Evolutionary conservation across 2,888 invertebrate species (phyloP), one percentile per base, ranked within the genome.

Genomic region (Galerucella nymphaeae): DNA sequence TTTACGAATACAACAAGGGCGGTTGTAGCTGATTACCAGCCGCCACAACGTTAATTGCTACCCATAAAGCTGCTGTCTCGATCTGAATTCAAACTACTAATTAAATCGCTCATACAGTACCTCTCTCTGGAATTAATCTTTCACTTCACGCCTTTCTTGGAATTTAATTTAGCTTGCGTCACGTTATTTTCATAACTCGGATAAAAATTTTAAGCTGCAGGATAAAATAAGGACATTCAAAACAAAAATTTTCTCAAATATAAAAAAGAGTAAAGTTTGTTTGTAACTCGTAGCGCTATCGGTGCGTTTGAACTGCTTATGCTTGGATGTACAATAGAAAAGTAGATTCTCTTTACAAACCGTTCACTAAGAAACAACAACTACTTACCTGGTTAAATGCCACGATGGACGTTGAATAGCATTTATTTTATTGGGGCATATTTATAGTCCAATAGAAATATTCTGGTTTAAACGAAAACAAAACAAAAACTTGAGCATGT

Each of bases 11-110:
- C 59, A 78, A 80, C 79, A 77, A 75, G 75, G 75, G 81, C 79
- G 82, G 83, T 81, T 83, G 81, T 78, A 82, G 84, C 83, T 85
- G 84, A 85, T 85, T 85, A 85, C 84, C 84, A 82, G 82, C 82
- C 82, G 84, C 85, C 85, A 83, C 85, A 85, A 81, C 80, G 84
- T 83, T 85, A 85, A 85, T 85, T 85, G 81, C 82, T 76, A 23
- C 78, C 83, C 80, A 84, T 84, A 84, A 84, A 84, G 83, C 80
- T 80, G 78, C 79, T 79, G 80, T 77, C 81, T 78, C 83, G 82
- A 84, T 84, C 83, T 84, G 84, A 84, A 84, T 84, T 82, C 82
- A 81, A 79, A 81, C 76, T 81, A 78, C 79, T 75, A 78, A 77
- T 75, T 75, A 77, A 75, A 70, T 75, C 68, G 63, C 42, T 18